Percentiles rank a stretch among this genome's conserved stretches.
phyloP scores from a whole-genome alignment of 2,888 invertebrate genomes.

The Matsumyia berberina region DNA sequence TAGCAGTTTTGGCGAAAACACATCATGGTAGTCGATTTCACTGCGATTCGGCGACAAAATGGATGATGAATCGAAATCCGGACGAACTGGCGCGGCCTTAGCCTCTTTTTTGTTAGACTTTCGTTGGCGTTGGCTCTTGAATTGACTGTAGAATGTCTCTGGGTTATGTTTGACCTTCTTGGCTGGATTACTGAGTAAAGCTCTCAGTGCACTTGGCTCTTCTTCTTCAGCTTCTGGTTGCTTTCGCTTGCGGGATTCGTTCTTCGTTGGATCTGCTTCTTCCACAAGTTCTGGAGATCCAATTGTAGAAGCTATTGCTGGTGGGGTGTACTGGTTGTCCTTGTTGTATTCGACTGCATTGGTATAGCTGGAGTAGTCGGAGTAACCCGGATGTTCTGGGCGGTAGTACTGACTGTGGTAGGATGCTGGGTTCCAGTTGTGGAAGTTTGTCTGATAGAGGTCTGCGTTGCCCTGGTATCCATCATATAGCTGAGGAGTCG shows the following conservation, averaged over 20 bases:
- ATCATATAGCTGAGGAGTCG: slow-evolving; percentile 49
- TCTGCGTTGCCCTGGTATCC: slow-evolving; percentile 67
- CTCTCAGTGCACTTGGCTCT: slow-evolving; percentile 85
- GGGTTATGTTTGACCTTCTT: slow-evolving; percentile 83
- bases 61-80: slow-evolving; percentile 71
- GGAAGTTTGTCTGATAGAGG: slow-evolving; percentile 77
- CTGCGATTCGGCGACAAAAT: slow-evolving; percentile 81
- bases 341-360: slow-evolving; percentile 24
- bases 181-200: slow-evolving; percentile 85
- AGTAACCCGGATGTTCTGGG: slow-evolving; percentile 55
- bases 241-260: slow-evolving; percentile 44
- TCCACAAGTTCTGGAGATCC: slow-evolving; percentile 1
- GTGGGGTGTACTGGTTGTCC: slow-evolving; percentile 4
- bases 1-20: slow-evolving; percentile 79
- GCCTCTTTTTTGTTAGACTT: slow-evolving; percentile 70
- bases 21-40: slow-evolving; percentile 81
- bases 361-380: slow-evolving; percentile 77
- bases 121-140: slow-evolving; percentile 79
- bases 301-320: not conserved
- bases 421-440: slow-evolving; percentile 67
- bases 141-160: slow-evolving; percentile 81
- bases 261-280: not conserved
- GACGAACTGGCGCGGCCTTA: slow-evolving; percentile 80
- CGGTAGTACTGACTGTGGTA: slow-evolving; percentile 72
- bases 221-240: slow-evolving; percentile 58